Percentiles rank a stretch among this genome's conserved stretches.
These are phyloP conservation scores for Trachelus iudaicus DNA, from an alignment of 2,888 invertebrate genomes.

Conservation along the genomic window DNA sequence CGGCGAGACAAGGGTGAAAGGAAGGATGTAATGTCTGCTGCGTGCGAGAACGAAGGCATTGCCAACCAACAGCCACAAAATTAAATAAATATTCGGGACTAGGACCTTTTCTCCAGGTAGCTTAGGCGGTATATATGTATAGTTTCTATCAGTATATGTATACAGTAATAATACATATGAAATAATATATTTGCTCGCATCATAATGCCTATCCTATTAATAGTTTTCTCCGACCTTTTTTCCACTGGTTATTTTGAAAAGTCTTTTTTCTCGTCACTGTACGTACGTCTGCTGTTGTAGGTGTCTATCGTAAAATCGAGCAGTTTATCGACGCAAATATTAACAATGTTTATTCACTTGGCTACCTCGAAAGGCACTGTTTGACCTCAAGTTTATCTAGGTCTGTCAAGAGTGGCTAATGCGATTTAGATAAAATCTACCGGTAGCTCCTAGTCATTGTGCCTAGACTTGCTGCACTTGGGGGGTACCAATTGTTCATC, in stretches of 20 bases:
- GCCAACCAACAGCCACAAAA: not conserved
- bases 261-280: not conserved
- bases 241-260: no score
- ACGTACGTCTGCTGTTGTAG: not conserved
- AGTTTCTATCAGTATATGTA: not conserved
- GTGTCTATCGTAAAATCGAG: conserved; percentile 2
- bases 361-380: conserved; percentile 6
- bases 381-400: conserved; percentile 10
- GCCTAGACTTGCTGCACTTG: not conserved
- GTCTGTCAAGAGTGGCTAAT: conserved; percentile 8
- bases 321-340: conserved; percentile 12
- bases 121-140: not conserved
- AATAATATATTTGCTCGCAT: not conserved
- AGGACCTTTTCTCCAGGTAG: conserved; percentile 14
- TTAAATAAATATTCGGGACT: conserved; percentile 19
- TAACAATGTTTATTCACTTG: conserved; percentile 16
- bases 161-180: not conserved
- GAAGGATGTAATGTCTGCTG: not conserved
- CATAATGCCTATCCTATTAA: not conserved
- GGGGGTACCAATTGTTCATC: not conserved
- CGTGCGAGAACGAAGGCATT: not conserved
- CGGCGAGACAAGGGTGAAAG: not conserved
- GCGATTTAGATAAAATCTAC: conserved; percentile 24
- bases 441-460: conserved; percentile 2
- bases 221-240: not conserved